Percentiles rank a stretch among this genome's conserved stretches.
These are phyloP conservation scores for Micrasema longulum DNA, from an alignment of 1,140 invertebrate genomes.

Conservation along the genomic window DNA sequence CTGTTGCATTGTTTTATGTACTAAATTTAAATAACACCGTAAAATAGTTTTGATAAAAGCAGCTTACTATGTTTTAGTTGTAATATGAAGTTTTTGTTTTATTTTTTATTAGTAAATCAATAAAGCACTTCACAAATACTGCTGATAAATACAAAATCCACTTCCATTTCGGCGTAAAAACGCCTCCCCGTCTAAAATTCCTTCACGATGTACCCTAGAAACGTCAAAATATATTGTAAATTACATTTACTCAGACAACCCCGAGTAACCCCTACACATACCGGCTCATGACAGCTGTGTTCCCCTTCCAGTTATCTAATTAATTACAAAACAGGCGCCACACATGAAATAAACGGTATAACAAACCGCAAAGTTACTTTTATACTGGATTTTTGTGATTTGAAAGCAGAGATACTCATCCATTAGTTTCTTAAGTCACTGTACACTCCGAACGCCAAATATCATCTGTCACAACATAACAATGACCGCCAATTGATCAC, in stretches of 20 bases:
- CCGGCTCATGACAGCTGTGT: constrained; percentile 27
- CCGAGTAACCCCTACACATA: not conserved
- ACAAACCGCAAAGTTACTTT: not conserved
- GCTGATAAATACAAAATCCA: constrained; percentile 47
- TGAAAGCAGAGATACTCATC: not conserved
- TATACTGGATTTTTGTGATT: not conserved
- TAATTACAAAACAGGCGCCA: constrained; percentile 13
- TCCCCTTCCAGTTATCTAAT: not conserved
- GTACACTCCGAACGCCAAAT: not conserved
- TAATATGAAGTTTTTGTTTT: not conserved
- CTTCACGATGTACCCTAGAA: constrained; percentile 32
- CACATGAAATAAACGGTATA: constrained; percentile 13
- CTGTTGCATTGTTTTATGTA: not conserved
- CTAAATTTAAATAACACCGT: not conserved
- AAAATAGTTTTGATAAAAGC: too few species aligned
- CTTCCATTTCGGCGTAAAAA: constrained; percentile 43
- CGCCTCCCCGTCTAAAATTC: constrained; percentile 14
- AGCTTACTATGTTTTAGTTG: not conserved
- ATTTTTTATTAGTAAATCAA: not conserved
- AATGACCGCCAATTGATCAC: not conserved
- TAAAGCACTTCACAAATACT: not conserved
- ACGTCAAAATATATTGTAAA: constrained; percentile 46
- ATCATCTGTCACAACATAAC: constrained; percentile 36
- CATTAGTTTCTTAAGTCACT: not conserved
- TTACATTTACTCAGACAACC: constrained; percentile 8